Conservation (phyloP, 2,888 invertebrate species). For the Papilio demoleus region DNA sequence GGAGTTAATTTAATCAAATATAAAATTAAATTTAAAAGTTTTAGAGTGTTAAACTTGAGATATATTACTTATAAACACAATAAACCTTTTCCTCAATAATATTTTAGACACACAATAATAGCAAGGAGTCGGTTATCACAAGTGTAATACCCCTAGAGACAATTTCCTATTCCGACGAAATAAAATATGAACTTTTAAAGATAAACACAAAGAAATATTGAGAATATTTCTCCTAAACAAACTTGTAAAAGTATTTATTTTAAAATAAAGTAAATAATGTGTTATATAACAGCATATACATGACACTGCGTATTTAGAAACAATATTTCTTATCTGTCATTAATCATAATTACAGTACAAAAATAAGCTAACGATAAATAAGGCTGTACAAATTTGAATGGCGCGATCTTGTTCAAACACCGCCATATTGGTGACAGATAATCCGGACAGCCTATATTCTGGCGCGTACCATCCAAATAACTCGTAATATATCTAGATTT, state of each 20-base stretch:
- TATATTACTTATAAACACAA: not conserved
- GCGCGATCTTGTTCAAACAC: slow-evolving; percentile 31
- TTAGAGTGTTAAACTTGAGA: not conserved
- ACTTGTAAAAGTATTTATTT: slow-evolving; percentile 1
- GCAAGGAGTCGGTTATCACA: slow-evolving; percentile 22
- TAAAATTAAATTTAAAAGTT: slow-evolving; percentile 10
- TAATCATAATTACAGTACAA: slow-evolving; percentile 12
- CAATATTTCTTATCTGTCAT: slow-evolving; percentile 1
- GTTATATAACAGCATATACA: too few species aligned
- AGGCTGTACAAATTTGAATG: slow-evolving; percentile 10
- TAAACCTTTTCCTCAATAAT: slow-evolving; percentile 18
- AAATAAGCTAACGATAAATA: slow-evolving; percentile 27
- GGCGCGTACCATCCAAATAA: slow-evolving; percentile 31
- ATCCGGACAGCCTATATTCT: slow-evolving; percentile 31
- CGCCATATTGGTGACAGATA: slow-evolving; percentile 23
- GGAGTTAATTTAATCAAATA: too few species aligned
- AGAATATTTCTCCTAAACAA: not conserved
- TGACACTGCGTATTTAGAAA: not conserved
- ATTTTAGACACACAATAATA: slow-evolving; percentile 27
- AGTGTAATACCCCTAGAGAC: slow-evolving; percentile 20
- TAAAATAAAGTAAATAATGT: too few species aligned
- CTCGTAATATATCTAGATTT: not conserved
- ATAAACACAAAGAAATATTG: slow-evolving; percentile 19
- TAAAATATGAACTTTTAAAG: slow-evolving; percentile 19
- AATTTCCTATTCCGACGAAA: slow-evolving; percentile 26